These are phyloP conservation scores for Rhagophthalmus giganteus DNA, from an alignment of 2,888 invertebrate species.

Conservation along the genomic window DNA sequence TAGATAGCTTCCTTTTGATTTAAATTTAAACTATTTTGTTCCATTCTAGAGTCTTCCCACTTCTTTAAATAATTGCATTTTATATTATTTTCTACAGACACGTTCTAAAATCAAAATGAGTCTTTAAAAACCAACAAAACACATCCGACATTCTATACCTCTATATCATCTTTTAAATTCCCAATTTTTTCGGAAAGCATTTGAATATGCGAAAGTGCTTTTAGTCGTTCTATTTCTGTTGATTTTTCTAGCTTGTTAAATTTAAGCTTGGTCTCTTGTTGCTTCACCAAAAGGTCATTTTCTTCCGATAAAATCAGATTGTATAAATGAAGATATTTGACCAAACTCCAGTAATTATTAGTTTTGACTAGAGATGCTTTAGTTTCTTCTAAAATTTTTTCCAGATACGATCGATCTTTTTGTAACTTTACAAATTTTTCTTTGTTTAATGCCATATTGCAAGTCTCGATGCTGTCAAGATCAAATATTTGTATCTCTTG, in stretches of 20 bases:
- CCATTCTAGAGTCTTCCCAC: slow-evolving; percentile 52
- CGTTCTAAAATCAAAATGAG: slow-evolving; percentile 40
- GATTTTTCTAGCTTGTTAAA: slow-evolving; percentile 32
- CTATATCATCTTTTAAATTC: slow-evolving; percentile 44
- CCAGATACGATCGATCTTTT: slow-evolving; percentile 33
- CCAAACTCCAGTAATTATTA: slow-evolving; percentile 28
- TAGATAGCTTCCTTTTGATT: slow-evolving; percentile 44
- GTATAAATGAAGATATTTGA: slow-evolving; percentile 31
- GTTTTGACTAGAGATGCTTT: slow-evolving; percentile 10
- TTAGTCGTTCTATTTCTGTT: slow-evolving; percentile 34
- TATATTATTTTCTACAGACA: slow-evolving; percentile 41
- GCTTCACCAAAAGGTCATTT: slow-evolving; percentile 19
- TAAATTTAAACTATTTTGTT: slow-evolving; percentile 47
- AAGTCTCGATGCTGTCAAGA: slow-evolving; percentile 31
- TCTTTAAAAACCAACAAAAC: not conserved
- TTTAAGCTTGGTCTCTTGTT: slow-evolving; percentile 23
- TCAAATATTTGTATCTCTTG: slow-evolving; percentile 22
- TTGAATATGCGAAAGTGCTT: slow-evolving; percentile 33
- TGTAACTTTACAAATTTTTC: slow-evolving; percentile 35
- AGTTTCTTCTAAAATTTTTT: slow-evolving; percentile 29
- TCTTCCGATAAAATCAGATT: slow-evolving; percentile 24
- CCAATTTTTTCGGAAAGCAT: slow-evolving; percentile 38
- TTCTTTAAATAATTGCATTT: slow-evolving; percentile 42
- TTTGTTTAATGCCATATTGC: slow-evolving; percentile 23
- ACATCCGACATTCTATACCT: slow-evolving; percentile 29